phyloP scores from a whole-genome alignment of 2,113 vertebrate genomes.

The Engystomops pustulosus region DNA sequence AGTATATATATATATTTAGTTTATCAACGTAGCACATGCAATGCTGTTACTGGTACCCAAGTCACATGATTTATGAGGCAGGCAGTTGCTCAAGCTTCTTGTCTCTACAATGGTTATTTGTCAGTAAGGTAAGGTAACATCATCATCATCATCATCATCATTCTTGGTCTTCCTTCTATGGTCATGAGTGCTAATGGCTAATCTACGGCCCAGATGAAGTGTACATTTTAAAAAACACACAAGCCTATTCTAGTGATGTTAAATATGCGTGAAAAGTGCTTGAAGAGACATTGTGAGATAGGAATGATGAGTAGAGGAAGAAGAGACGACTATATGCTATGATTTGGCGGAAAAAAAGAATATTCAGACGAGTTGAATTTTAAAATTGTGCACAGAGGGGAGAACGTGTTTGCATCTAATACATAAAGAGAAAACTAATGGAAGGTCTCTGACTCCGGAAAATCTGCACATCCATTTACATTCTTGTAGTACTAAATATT shows the following conservation, averaged over 20 bases:
- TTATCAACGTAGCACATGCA: too few species aligned
- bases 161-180: neutral
- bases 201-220: neutral
- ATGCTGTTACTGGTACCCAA: too few species aligned
- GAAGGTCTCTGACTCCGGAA: neutral
- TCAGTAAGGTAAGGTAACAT: neutral
- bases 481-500: neutral
- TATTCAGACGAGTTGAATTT: conserved; percentile 11
- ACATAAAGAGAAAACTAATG: conserved; percentile 2
- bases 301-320: neutral
- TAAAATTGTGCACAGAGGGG: neutral
- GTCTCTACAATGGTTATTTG: neutral
- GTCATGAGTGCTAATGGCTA: neutral
- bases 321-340: neutral
- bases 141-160: neutral
- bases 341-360: conserved; percentile 6
- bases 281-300: neutral
- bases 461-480: neutral
- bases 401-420: conserved; percentile 30
- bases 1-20: too few species aligned
- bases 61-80: too few species aligned
- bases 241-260: conserved; percentile 10
- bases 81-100: too few species aligned
- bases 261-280: conserved; percentile 17
- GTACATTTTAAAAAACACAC: neutral